Base-by-base conservation (phyloP, 2,888 invertebrate species). In the Panzeria rudis region DNA sequence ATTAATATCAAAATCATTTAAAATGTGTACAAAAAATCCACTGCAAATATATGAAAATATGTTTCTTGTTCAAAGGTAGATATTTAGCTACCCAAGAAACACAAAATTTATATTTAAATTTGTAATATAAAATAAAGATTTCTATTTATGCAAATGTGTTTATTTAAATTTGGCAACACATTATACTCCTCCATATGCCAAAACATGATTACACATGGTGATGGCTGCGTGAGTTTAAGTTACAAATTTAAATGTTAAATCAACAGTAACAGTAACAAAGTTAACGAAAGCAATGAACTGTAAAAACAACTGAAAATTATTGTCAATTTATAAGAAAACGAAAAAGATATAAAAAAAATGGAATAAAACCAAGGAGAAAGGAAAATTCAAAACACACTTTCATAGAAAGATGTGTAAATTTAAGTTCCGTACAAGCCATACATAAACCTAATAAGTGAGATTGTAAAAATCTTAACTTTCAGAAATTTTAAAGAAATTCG, bases 261-360 rank as follows among this genome's bases (percentile, higher is more conserved):
- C 59, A 61, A 23, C 38, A 32, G 29, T 15, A 52, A 50, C 4
- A 23, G 35, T 62, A 50, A 47, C 59, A 20, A n/a, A 11, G 44
- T 72, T 32, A 69, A 44, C 62, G 29, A 7, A 77, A 72, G 72
- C 68, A 83, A 72, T 83, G 72, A 83, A 78, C 50, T 78, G 77
- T 13, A 59, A 83, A 78, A 83, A 83, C 72, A 83, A 83, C 71
- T 83, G 64, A 47, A 83, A 83, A 77, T 78, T 83, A 61, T 61
- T 47, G 72, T 61, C 83, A 83, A 78, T 78, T 77, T 72, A 35
- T 3, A 44, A 50, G 47, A 44, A 73, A 54, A 50, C 8, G 11
- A 64, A 47, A 56, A 59, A 9, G 1, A 44, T 4, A 29, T 44
- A 35, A 73, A 20, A 23, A 9, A 25, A 69, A 38, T n/a, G n/a